Evolutionary conservation across 2,113 vertebrate genomes (phyloP), one percentile per base, ranked within the genome.

Genomic region (Hippocampus mohnikei): DNA sequence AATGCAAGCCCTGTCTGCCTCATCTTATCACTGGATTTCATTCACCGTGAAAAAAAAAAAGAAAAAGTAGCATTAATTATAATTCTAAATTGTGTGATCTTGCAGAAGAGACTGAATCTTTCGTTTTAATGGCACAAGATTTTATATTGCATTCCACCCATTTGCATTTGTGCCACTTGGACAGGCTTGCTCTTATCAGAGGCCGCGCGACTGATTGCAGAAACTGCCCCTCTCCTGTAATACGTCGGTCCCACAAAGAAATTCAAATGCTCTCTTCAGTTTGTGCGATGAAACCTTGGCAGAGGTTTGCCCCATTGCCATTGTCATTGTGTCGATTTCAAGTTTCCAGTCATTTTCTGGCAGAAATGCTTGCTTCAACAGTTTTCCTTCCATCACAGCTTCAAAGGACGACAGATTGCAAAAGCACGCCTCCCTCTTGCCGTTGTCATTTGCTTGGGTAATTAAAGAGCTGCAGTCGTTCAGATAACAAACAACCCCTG

Each of bases 401-500:
- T 84, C 81, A 61, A 77, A 64, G 60, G 72, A 67, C 71, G 52
- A 64, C 62, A 80, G 76, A 85, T 72, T 77, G 72, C 56, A 23
- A 61, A 60, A 74, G 64, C 75, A 74, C 79, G 81, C 81, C 71
- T 63, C 68, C 75, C 74, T 77, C 66, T 75, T 85, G 72, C 79
- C 70, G 78, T 75, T 82, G 75, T 68, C 75, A 75, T 84, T 84
- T 83, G 73, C 81, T 81, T 77, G 61, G 74, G 63, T 82, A 80
- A 88, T 87, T 83, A 75, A 80, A 80, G 60, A 76, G 69, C 60
- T 61, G 71, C 71, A 27, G 60, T 70, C 52, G 74, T 72, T 82
- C 66, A 58, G 70, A 84, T 74, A 78, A 33, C 44, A 67, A 77
- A 71, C 73, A 48, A 70, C 79, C 52, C 67, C 42, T 9, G 23